These are phyloP conservation scores for Kryptolebias ocellatus DNA, from an alignment of 2,797 vertebrate genomes.

Conservation along the genomic window DNA sequence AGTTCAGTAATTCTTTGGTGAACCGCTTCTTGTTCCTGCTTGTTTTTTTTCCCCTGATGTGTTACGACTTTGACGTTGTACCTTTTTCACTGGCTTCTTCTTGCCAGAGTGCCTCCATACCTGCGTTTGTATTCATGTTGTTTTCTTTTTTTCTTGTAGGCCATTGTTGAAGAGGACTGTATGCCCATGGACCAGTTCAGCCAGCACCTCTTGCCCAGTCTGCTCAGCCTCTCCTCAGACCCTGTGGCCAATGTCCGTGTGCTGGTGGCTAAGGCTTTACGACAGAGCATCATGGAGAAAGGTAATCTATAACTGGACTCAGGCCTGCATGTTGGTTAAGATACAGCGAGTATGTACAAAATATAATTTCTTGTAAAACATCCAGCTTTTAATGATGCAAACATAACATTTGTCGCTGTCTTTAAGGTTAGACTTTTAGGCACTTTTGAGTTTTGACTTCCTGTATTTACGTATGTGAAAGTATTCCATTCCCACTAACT, in stretches of 20 bases:
- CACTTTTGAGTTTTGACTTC: no score
- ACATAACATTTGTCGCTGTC: neutral
- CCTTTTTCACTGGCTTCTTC: neutral
- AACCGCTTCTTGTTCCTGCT: slow-evolving; percentile 5
- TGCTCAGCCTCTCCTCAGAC: slow-evolving; percentile 88
- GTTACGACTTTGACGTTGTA: neutral
- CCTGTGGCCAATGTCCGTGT: slow-evolving; percentile 90
- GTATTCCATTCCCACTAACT: neutral
- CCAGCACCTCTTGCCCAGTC: slow-evolving; percentile 87
- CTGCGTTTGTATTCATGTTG: neutral
- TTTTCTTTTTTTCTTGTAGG: slow-evolving; percentile 67
- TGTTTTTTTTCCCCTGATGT: neutral
- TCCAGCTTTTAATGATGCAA: neutral
- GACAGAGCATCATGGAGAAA: slow-evolving; percentile 90
- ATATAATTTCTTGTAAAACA: neutral
- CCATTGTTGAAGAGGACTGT: slow-evolving; percentile 86
- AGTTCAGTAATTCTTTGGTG: neutral
- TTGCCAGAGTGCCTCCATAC: neutral
- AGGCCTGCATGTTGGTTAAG: neutral
- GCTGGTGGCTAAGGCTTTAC: slow-evolving; percentile 88
- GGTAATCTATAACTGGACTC: slow-evolving; percentile 63
- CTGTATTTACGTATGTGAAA: no score
- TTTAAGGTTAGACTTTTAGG: no score
- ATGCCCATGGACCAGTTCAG: slow-evolving; percentile 89
- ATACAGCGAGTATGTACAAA: neutral